Evolutionary conservation across 1,140 invertebrate genomes (phyloP), one percentile per base, ranked within the genome.

Genomic region (Pseudobourletiella spinata): DNA sequence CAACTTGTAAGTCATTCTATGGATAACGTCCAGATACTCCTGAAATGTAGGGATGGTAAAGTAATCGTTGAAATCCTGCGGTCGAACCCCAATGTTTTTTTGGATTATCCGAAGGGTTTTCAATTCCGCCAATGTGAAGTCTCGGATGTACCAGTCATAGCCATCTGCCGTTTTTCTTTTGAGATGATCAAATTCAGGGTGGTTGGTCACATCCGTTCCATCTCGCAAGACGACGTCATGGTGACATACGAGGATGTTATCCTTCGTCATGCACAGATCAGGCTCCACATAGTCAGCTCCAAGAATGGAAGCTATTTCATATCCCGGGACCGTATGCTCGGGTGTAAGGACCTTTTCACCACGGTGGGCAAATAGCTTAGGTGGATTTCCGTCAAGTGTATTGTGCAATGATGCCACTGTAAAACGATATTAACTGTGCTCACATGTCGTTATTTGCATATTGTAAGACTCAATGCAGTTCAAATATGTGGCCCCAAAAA

Each of bases 261-360:
- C 64, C 25, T 65, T 65, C 20, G 71, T 71, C 14, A 72, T 18
- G 14, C 57, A 57, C 8, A 71, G 54, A 55, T 72, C 71, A 44
- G 68, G 71, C 55, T 72, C 71, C 14, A 72, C 62, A 35, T 59
- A 65, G 44, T 73, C 71, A 14, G 71, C 69, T n/a, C 63, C 60
- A 35, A 66, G 30, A 4, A 64, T 56, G 6, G 64, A 61, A 11
- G 72, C 70, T 25, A 66, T 35, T 43, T 67, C 60, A 52, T 72
- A 73, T 15, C 70, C 54, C 2, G 57, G 48, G 4, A 70, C 4
- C 4, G 72, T 72, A 46, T 72, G 69, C 56, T 72, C 72, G 0
- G 71, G 72, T 29, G 70, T 29, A 18, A 68, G 55, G 26, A 70
- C 66, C 55, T 63, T 70, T 15, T 65, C 63, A 20, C 72, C 72